Conservation (phyloP, 2,797 vertebrate species). For the Sphenopsis melanotis region DNA sequence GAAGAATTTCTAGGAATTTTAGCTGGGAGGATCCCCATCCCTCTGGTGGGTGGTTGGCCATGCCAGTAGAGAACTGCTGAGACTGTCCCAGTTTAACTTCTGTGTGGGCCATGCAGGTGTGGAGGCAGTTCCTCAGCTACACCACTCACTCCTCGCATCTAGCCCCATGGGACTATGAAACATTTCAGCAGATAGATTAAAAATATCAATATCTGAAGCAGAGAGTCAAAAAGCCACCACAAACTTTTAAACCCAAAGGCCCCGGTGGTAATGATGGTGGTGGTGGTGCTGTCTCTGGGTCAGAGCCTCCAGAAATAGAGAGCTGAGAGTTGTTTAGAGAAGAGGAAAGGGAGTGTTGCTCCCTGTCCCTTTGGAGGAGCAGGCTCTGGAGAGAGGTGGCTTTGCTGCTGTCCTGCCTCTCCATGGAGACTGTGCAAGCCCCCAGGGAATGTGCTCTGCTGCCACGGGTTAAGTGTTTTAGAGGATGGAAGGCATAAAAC, state of each 20-base stretch:
- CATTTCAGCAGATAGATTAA: neutral
- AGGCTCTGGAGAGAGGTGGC: neutral
- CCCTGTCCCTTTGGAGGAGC: neutral
- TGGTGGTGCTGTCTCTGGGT: neutral
- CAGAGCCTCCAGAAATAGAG: neutral
- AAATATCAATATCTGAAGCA: neutral
- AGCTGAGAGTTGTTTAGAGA: neutral
- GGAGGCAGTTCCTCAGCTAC: neutral
- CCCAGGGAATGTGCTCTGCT: neutral
- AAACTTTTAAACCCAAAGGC: neutral
- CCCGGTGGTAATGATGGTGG: neutral
- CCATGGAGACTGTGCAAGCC: neutral
- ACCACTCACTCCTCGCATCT: neutral
- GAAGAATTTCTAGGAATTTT: neutral
- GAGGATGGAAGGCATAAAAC: neutral
- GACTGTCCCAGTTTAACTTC: neutral
- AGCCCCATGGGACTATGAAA: neutral
- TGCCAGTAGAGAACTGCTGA: neutral
- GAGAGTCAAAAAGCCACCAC: neutral
- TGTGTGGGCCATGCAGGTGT: neutral
- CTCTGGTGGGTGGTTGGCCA: neutral
- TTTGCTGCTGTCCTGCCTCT: neutral
- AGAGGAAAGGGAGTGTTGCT: neutral
- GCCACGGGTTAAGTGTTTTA: neutral
- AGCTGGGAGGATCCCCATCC: neutral